These are phyloP conservation scores for Drosophila gunungcola DNA, from an alignment of 1,140 invertebrate species.

Conservation along the genomic window DNA sequence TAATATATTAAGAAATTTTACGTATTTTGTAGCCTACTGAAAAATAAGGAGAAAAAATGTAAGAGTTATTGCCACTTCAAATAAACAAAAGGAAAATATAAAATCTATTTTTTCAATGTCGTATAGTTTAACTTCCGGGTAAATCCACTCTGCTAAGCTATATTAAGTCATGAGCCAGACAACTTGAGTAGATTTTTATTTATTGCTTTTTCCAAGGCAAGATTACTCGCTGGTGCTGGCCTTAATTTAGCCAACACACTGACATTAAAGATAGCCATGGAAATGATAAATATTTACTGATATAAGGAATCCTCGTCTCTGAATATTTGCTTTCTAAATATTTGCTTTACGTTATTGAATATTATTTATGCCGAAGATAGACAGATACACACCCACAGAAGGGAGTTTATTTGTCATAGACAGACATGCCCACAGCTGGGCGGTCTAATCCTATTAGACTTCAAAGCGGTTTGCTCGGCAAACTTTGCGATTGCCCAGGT, in stretches of 20 bases:
- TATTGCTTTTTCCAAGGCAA: constrained; percentile 12
- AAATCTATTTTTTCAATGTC: too few species aligned
- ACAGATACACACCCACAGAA: constrained; percentile 6
- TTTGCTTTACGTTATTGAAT: constrained; percentile 73
- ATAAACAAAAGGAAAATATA: too few species aligned
- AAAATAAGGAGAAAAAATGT: too few species aligned
- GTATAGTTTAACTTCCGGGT: not conserved
- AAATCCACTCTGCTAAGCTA: not conserved
- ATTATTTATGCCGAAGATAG: constrained; percentile 47
- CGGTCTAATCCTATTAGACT: constrained; percentile 79
- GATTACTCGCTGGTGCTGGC: not conserved
- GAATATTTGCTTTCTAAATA: constrained; percentile 57
- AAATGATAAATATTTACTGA: constrained; percentile 32
- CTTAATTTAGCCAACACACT: not conserved
- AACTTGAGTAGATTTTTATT: constrained; percentile 9
- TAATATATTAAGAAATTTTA: too few species aligned
- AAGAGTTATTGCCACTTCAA: too few species aligned
- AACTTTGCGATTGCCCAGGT: constrained; percentile 64
- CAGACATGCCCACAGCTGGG: constrained; percentile 44
- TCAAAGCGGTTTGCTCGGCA: constrained; percentile 75
- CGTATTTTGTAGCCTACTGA: too few species aligned
- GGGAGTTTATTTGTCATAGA: constrained; percentile 60
- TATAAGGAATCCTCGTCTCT: constrained; percentile 46
- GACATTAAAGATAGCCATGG: not conserved
- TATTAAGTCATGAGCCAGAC: not conserved